Evolutionary conservation across 2,113 vertebrate species (phyloP).

Genomic region (Sarotherodon lohbergeri): DNA sequence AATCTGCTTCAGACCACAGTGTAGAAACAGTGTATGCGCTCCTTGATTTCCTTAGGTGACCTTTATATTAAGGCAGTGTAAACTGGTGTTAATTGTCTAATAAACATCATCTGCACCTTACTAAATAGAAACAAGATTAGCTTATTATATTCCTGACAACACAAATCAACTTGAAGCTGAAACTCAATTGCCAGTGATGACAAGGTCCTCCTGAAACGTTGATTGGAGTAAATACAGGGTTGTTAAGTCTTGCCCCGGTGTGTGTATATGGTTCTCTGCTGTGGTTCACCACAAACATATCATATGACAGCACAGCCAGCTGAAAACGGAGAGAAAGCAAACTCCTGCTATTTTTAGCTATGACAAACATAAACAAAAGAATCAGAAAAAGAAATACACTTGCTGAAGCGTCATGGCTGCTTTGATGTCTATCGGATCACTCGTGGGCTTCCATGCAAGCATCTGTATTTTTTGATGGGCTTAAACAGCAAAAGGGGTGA

Average conservation of each 20-base stretch:
- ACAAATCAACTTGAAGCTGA: background rate
- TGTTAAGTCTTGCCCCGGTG: conserved; percentile 30
- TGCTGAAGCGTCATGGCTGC: background rate
- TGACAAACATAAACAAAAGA: conserved; percentile 10
- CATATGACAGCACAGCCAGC: conserved; percentile 53
- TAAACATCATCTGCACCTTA: background rate
- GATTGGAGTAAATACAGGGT: conserved; percentile 30
- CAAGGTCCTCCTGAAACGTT: conserved; percentile 8
- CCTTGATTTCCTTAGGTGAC: background rate
- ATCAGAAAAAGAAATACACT: background rate
- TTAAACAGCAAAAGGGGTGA: background rate
- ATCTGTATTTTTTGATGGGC: background rate
- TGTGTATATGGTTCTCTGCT: conserved; percentile 36
- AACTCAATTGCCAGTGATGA: background rate
- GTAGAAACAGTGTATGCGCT: background rate
- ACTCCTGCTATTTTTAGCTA: conserved; percentile 8
- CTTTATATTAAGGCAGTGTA: background rate
- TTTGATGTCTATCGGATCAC: background rate
- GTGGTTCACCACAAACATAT: conserved; percentile 69
- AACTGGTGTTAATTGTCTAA: background rate
- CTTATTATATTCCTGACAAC: background rate
- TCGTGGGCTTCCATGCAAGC: background rate
- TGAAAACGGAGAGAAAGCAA: conserved; percentile 17
- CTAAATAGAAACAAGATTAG: background rate
- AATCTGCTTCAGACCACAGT: background rate